Evolutionary conservation across 92 coral and sea anemone genomes (phyloP).

Genomic region (Parazoanthus swiftii): DNA sequence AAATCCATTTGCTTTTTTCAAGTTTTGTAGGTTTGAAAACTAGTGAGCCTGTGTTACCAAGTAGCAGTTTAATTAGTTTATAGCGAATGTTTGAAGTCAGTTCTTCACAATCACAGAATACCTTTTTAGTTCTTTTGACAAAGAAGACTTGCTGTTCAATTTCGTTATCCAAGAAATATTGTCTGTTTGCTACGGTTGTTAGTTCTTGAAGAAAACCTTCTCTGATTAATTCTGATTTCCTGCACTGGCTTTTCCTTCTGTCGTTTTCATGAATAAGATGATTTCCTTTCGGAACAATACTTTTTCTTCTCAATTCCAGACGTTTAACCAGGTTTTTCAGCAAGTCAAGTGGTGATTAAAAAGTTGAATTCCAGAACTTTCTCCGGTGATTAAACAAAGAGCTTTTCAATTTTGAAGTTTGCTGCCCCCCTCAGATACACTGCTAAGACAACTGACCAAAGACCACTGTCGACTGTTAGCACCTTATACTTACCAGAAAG

Average conservation of each 20-base stretch:
- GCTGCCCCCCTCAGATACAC: too few relatives aligned
- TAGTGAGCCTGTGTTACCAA: background rate
- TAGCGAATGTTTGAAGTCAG: background rate
- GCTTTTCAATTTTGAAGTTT: background rate
- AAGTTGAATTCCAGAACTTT: slow-evolving; percentile 14
- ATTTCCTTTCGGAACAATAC: background rate
- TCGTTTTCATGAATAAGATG: background rate
- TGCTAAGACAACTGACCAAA: background rate
- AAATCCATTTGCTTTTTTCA: slow-evolving; percentile 24
- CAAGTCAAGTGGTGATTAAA: background rate
- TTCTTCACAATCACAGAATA: background rate
- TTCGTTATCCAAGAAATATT: background rate
- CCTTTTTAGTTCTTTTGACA: background rate
- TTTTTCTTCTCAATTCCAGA: slow-evolving; percentile 11
- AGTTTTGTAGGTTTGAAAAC: background rate
- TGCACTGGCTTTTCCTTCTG: background rate
- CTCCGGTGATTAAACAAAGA: background rate
- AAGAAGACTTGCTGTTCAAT: background rate
- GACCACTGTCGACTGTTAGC: background rate
- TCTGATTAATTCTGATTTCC: background rate
- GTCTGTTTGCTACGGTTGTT: slow-evolving; percentile 8
- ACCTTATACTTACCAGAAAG: background rate
- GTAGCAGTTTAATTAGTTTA: too few relatives aligned
- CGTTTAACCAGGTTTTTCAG: background rate
- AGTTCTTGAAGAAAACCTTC: background rate